Percentiles rank a stretch among this genome's conserved stretches.
Conservation (phyloP, 2,797 vertebrate species). For the Chelon auratus region DNA sequence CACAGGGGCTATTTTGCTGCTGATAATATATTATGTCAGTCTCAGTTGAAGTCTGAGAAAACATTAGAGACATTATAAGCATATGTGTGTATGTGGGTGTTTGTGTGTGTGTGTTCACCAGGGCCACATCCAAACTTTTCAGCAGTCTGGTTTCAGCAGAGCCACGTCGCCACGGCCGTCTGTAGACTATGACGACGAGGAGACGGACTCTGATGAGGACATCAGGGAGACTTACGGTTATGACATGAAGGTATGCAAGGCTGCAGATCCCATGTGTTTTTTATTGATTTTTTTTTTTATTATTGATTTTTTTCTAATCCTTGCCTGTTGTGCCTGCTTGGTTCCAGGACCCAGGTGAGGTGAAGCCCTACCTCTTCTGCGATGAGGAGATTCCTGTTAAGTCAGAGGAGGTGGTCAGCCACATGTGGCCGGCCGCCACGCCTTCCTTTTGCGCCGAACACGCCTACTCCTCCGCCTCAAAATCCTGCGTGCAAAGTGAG, state of each 20-base stretch:
- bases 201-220: constrained; percentile 98
- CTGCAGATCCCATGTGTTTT: not conserved
- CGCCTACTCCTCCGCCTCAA: constrained; percentile 97
- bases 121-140: constrained; percentile 98
- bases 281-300: fast-evolving
- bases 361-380: constrained; percentile 97
- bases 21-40: not conserved
- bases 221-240: constrained; percentile 97
- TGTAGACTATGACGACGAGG: constrained; percentile 96
- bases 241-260: constrained; percentile 88
- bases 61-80: not conserved
- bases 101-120: constrained; percentile 53
- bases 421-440: constrained; percentile 94
- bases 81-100: not conserved
- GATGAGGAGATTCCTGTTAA: constrained; percentile 99
- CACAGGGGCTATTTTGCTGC: not conserved
- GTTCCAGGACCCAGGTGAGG: constrained; percentile 91
- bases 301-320: fast-evolving
- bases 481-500: constrained; percentile 95
- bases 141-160: constrained; percentile 96
- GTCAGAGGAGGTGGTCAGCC: constrained; percentile 98
- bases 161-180: constrained; percentile 92
- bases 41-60: not conserved
- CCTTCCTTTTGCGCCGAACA: constrained; percentile 97
- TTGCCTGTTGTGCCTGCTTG: not conserved